Percentiles rank a stretch among this genome's conserved stretches.
These are phyloP conservation scores for Sebastiscus tertius DNA, from an alignment of 2,797 vertebrate genomes.

Conservation along the genomic window DNA sequence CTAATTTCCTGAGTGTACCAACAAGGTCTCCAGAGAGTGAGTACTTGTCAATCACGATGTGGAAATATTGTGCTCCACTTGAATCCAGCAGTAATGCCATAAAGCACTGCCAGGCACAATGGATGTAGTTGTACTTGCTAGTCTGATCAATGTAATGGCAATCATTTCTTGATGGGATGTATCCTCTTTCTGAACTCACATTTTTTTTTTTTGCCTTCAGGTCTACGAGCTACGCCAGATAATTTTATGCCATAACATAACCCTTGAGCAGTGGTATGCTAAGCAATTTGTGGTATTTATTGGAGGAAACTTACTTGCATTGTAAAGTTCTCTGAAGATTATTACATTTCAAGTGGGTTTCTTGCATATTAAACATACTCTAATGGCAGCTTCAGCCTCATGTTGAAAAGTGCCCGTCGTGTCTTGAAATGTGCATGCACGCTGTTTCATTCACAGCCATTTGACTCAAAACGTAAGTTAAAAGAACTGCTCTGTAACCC, in stretches of 20 bases:
- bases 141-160: neutral
- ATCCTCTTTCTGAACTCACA: neutral
- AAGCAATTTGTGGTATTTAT: neutral
- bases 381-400: neutral
- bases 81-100: slow-evolving; percentile 18
- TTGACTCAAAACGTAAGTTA: slow-evolving; percentile 8
- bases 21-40: slow-evolving; percentile 51
- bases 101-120: slow-evolving; percentile 13
- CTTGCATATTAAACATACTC: neutral
- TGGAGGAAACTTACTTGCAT: neutral
- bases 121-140: slow-evolving; percentile 1
- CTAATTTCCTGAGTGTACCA: slow-evolving; percentile 70
- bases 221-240: neutral
- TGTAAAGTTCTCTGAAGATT: neutral
- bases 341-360: neutral
- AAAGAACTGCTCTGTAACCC: slow-evolving; percentile 8
- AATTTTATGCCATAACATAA: neutral
- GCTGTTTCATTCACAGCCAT: neutral
- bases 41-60: slow-evolving; percentile 59
- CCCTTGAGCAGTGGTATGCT: neutral
- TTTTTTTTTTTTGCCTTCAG: neutral
- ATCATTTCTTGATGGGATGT: neutral
- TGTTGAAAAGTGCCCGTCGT: neutral
- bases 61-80: slow-evolving; percentile 27
- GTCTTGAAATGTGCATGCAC: neutral